Percentiles rank a stretch among this genome's conserved stretches.
Evolutionary conservation across 2,113 vertebrate genomes (phyloP).

Genomic region (human): DNA sequence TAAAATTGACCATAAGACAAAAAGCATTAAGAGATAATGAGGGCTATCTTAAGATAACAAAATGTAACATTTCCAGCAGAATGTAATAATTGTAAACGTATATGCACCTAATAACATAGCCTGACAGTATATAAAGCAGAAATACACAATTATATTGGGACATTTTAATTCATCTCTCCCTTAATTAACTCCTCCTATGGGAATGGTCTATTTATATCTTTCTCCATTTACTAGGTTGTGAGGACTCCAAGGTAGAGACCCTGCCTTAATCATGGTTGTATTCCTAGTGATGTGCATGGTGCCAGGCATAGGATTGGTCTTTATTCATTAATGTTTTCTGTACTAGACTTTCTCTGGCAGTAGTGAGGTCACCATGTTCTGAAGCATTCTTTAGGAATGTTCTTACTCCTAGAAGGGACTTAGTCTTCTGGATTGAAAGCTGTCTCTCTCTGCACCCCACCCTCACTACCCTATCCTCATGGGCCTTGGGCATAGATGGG

Average conservation of each 20-base stretch:
- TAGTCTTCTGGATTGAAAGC: neutral
- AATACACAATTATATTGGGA: neutral
- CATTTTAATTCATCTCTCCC: neutral
- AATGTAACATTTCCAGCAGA: neutral
- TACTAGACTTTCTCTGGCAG: neutral
- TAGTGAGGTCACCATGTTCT: neutral
- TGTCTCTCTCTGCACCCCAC: neutral
- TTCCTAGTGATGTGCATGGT: neutral
- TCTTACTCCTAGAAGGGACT: neutral
- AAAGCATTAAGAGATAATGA: neutral
- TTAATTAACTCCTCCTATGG: neutral
- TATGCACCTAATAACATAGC: neutral
- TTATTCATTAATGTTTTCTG: neutral
- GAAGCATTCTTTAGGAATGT: neutral
- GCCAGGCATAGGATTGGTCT: neutral
- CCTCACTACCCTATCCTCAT: neutral
- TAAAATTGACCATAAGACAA: constrained; percentile 9
- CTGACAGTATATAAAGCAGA: neutral
- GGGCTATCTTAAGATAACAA: neutral
- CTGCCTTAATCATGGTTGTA: neutral
- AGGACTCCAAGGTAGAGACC: neutral
- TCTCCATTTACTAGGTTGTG: neutral
- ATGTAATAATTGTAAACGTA: neutral
- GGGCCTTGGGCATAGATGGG: neutral
- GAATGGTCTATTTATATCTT: neutral